Evolutionary conservation across 2,888 invertebrate species (phyloP), one percentile per base, ranked within the genome.

Genomic region (Nomada fucata): DNA sequence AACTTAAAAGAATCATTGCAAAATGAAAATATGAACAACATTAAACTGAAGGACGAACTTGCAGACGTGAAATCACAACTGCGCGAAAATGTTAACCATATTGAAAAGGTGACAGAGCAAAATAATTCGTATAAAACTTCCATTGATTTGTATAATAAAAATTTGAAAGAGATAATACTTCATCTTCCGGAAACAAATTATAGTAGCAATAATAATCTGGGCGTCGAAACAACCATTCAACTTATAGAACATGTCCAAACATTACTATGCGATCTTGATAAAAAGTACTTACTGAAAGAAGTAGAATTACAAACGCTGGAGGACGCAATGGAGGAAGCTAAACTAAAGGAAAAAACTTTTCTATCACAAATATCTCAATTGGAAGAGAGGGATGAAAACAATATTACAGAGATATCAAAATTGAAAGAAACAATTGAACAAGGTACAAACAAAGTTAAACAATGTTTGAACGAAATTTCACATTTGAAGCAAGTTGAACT

Each of bases 1-100:
- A 42, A 53, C n/a, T 65, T 84, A 10, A 84, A 88, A 64, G 53
- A 69, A 75, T 77, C 53, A 29, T 50, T 89, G 52, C 59, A 81
- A 1, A 57, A 52, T 20, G 87, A 90, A 76, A 82, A 65, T 70
- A 2, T 44, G 4, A 85, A 63, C 65, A 68, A 65, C 20, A 26
- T 20, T 23, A 68, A 81, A 61, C 82, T 89, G 59, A 71, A 74
- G 15, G 18, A 26, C 23, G 60, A 7, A 7, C 26, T 89, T 42
- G 4, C 1, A 1, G 36, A 86, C 76, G 53, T 64, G n/a, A 72
- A 84, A 47, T 74, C n/a, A 18, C 67, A 83, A 5, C 10, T 75
- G 60, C 13, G 55, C 26, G 68, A 85, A 71, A 60, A 79, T 50
- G 13, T 82, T 50, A 63, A 79, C 70, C 60, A 29, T 68, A 79